These are phyloP conservation scores for Poicephalus gulielmi DNA, from an alignment of 2,113 vertebrate genomes.

Conservation along the genomic window DNA sequence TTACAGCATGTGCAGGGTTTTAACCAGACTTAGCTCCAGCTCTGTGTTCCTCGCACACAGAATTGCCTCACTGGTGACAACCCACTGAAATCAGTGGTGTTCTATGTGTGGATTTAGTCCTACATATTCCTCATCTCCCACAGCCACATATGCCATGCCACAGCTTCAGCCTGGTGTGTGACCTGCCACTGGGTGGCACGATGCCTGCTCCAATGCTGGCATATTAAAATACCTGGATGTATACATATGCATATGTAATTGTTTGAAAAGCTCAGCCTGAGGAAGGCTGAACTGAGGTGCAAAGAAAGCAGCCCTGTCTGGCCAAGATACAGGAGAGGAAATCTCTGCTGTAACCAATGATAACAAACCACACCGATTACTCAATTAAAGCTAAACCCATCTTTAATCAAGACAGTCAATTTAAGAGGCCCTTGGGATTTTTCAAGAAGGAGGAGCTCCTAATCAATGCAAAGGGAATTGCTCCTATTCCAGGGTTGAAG, in stretches of 20 bases:
- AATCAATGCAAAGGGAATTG: constrained; percentile 6
- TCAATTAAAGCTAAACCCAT: background rate
- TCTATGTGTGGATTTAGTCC: background rate
- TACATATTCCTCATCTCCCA: background rate
- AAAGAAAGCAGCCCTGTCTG: background rate
- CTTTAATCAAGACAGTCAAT: background rate
- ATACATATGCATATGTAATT: background rate
- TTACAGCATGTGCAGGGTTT: background rate
- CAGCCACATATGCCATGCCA: background rate
- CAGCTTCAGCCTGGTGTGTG: background rate
- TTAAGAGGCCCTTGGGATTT: background rate
- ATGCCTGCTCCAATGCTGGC: background rate
- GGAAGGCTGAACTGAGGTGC: background rate
- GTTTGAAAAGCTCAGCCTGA: background rate
- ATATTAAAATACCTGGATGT: background rate
- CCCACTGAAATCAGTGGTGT: background rate
- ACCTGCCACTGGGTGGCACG: background rate
- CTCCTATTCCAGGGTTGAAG: background rate
- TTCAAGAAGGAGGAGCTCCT: background rate
- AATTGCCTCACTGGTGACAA: background rate
- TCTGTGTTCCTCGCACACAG: background rate
- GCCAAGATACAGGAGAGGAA: background rate
- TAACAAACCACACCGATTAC: background rate
- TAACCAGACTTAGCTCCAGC: background rate
- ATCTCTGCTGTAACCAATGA: background rate